phyloP scores from a whole-genome alignment of 2,888 invertebrate species.

The Agriotes lineatus region DNA sequence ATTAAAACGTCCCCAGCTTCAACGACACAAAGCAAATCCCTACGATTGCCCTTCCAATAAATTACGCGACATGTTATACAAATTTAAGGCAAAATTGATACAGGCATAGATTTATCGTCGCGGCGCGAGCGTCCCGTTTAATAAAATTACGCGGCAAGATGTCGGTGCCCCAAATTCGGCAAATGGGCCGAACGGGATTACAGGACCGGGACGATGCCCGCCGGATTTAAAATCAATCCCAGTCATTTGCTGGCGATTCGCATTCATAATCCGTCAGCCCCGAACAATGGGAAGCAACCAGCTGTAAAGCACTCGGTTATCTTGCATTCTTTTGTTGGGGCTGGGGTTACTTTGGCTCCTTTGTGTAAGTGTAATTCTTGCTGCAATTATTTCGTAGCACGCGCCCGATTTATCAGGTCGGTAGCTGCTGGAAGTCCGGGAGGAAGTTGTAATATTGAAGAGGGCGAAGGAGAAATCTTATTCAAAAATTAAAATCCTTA shows the following conservation, averaged over 20 bases:
- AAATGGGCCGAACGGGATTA: not conserved
- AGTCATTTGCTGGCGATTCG: conserved; percentile 29
- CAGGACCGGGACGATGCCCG: not conserved
- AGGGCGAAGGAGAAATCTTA: no score
- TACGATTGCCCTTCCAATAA: conserved; percentile 33
- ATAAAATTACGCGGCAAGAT: conserved; percentile 22
- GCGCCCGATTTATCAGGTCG: conserved; percentile 16
- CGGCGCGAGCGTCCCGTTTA: conserved; percentile 24
- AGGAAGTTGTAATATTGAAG: no score
- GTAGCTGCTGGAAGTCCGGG: no score
- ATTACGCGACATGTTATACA: conserved; percentile 29
- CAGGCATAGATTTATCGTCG: conserved; percentile 37
- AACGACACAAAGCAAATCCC: conserved; percentile 30
- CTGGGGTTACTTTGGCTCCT: conserved; percentile 21
- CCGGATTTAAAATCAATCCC: conserved; percentile 25
- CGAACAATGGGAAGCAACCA: conserved; percentile 26
- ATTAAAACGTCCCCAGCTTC: conserved; percentile 31
- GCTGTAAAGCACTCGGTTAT: conserved; percentile 33
- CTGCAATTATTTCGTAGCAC: conserved; percentile 5
- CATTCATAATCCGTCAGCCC: conserved; percentile 32
- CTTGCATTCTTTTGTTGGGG: conserved; percentile 31
- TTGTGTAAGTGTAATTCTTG: conserved; percentile 22
- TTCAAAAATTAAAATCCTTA: no score
- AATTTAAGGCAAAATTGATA: conserved; percentile 43
- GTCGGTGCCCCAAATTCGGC: not conserved